Percentiles rank a stretch among this genome's conserved stretches.
These are phyloP conservation scores for Cavia porcellus DNA, from an alignment of 2,113 vertebrate species.

Conservation along the genomic window DNA sequence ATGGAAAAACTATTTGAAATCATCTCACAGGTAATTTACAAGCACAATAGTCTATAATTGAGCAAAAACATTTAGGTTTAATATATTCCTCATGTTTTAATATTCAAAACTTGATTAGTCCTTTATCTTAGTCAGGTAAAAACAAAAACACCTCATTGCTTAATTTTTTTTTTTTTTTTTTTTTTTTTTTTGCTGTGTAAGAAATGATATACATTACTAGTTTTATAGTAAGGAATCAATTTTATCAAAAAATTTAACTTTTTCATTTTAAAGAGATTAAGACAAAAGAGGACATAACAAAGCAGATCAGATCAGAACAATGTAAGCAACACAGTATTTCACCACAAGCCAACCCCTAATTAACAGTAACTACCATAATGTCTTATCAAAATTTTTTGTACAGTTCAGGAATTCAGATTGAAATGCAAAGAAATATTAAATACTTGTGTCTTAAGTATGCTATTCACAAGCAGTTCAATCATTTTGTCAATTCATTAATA, in stretches of 20 bases:
- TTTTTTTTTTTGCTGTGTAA: too few relatives aligned
- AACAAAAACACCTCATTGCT: not conserved
- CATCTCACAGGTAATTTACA: not conserved
- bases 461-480: not conserved
- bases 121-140: not conserved
- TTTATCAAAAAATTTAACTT: not conserved
- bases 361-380: too few relatives aligned
- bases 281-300: too few relatives aligned
- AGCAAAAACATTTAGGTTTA: not conserved
- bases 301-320: too few relatives aligned
- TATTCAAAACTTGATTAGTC: not conserved
- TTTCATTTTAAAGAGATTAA: too few relatives aligned
- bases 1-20: not conserved
- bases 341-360: too few relatives aligned
- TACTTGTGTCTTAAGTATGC: not conserved
- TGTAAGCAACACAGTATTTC: too few relatives aligned
- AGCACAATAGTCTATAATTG: not conserved
- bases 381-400: not conserved
- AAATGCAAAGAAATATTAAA: not conserved
- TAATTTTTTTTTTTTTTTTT: conserved; percentile 22
- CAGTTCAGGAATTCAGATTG: not conserved
- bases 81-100: not conserved
- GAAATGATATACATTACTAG: not conserved
- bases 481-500: not conserved
- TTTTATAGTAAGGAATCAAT: not conserved